Percentiles rank a stretch among this genome's conserved stretches.
Evolutionary conservation across 2,113 vertebrate genomes (phyloP).

Genomic region (Gila orcuttii): DNA sequence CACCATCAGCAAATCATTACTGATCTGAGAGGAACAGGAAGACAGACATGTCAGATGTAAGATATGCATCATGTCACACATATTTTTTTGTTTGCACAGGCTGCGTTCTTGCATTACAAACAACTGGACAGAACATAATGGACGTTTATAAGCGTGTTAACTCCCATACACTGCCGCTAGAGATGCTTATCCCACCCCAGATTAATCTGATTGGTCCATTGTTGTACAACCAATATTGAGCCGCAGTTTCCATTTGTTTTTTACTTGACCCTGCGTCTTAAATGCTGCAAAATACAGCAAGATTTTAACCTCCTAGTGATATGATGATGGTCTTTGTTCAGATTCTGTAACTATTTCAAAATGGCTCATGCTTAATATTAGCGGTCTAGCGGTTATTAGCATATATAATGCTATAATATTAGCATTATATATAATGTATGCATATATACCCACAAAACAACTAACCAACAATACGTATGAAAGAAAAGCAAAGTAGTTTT

Average conservation of each 20-base stretch:
- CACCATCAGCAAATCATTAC: conserved; percentile 1
- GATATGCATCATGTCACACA: background rate
- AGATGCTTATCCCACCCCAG: background rate
- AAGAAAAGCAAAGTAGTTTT: background rate
- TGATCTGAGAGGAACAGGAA: conserved; percentile 9
- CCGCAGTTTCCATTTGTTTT: background rate
- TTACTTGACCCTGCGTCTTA: background rate
- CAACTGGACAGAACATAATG: background rate
- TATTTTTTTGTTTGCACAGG: background rate
- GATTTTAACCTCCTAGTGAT: background rate
- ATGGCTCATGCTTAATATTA: background rate
- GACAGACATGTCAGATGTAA: background rate
- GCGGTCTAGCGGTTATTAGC: too few species aligned
- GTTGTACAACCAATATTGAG: background rate
- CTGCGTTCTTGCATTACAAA: background rate
- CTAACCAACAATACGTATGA: too few species aligned
- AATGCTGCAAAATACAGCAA: background rate
- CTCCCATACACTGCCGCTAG: too few species aligned
- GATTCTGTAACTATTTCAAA: background rate
- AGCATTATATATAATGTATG: too few species aligned
- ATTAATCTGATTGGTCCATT: background rate
- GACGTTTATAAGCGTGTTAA: background rate
- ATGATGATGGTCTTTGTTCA: background rate
- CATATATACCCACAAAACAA: too few species aligned
- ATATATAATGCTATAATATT: too few species aligned